Evolutionary conservation across 2,113 vertebrate species (phyloP), one percentile per base, ranked within the genome.

Genomic region (Eupsittula cactorum): DNA sequence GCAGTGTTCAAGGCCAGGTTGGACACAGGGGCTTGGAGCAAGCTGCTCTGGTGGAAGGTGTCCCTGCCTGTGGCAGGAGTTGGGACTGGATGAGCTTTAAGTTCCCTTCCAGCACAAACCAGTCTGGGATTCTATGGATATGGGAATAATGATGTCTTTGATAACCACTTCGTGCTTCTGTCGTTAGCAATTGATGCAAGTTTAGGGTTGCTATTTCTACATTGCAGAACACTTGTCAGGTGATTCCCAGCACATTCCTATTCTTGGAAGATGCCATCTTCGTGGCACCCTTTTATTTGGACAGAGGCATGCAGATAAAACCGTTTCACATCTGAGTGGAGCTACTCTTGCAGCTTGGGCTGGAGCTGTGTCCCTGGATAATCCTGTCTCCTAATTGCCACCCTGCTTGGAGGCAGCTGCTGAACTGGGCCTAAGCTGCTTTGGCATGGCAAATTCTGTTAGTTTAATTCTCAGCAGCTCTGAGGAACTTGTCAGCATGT

Each of bases 321-420:
- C 20, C 55, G 2, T 41, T 80, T 7, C 64, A 29, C 20, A 11
- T 14, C 35, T 2, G 9, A 19, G 47, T 28, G 20, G 46, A 18
- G 60, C 81, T 57, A 7, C 57, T 74, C 27, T 39, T 6, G 28
- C 87, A 42, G 88, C 89, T 91, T 24, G 1, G 69, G 27, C 37
- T 7, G 67, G 65, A 53, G 57, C 31, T 64, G 87, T 57, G 53
- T 37, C n/a, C 3, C 37, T 4, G 71, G 82, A 73, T 94, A 83
- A 96, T 96, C 94, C 77, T 69, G 16, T 80, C 89, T 92, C 37
- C 81, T 95, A 91, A 96, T 96, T 80, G 96, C 94, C 90, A 11
- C 91, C 86, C 91, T 60, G 94, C 86, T 59, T 70, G 9, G 95
- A 95, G 91, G 92, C 96, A 97, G 91, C 94, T 97, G 95, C 94